These are phyloP conservation scores for Sebastiscus albofasciatus DNA, from an alignment of 2,797 vertebrate genomes.

Conservation along the genomic window DNA sequence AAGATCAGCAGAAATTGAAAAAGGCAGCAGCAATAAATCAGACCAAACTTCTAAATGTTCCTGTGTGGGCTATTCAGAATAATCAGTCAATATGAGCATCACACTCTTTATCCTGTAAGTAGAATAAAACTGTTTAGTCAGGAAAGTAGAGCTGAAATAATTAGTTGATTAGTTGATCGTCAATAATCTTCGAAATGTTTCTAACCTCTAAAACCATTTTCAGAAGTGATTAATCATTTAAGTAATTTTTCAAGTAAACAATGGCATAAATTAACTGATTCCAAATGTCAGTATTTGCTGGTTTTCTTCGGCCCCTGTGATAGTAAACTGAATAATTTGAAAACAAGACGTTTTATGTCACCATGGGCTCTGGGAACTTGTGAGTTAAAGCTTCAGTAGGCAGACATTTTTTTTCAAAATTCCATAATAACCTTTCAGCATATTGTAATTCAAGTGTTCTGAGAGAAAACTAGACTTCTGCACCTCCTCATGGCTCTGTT, in stretches of 20 bases:
- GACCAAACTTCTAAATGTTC: neutral
- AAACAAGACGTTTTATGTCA: neutral
- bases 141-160: neutral
- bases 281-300: neutral
- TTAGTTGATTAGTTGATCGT: neutral
- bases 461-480: too few relatives aligned
- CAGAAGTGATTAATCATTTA: neutral
- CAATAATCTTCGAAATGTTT: neutral
- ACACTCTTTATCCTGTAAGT: neutral
- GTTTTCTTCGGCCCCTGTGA: neutral
- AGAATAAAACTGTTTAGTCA: neutral
- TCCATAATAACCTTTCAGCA: too few relatives aligned
- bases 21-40: neutral
- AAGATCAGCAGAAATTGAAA: neutral
- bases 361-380: neutral
- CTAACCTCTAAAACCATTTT: neutral
- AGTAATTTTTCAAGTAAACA: neutral
- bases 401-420: too few relatives aligned
- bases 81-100: neutral
- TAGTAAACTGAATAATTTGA: neutral
- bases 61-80: neutral
- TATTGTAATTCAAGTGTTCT: too few relatives aligned
- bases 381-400: neutral
- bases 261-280: neutral
- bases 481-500: too few relatives aligned